Evolutionary conservation across 2,113 vertebrate species (phyloP).

Genomic region (Litocranius walleri): DNA sequence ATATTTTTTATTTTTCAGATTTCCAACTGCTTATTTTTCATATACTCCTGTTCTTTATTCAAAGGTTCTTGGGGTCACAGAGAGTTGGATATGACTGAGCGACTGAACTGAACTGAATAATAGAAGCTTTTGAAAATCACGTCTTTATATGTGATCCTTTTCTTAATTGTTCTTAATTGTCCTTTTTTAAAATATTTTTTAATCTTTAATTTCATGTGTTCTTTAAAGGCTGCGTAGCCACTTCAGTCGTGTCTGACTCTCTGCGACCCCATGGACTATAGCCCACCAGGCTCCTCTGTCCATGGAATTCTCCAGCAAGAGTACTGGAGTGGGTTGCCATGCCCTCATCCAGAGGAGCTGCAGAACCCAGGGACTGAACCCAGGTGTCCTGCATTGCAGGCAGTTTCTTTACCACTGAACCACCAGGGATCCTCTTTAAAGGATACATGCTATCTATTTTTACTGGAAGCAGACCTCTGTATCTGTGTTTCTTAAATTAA

Average conservation of each 20-base stretch:
- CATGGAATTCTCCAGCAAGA: not conserved
- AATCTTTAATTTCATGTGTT: not conserved
- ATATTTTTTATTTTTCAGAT: not conserved
- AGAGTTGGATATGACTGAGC: too few relatives aligned
- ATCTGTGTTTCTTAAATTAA: not conserved
- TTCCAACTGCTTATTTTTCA: not conserved
- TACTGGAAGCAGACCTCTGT: not conserved
- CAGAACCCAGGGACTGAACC: too few relatives aligned
- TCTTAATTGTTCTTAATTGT: not conserved
- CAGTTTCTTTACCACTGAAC: too few relatives aligned
- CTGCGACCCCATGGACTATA: not conserved
- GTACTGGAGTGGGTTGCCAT: not conserved
- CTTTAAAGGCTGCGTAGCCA: not conserved
- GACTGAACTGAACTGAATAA: not conserved
- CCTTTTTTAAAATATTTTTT: not conserved
- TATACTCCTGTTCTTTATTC: not conserved
- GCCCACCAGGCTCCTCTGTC: not conserved
- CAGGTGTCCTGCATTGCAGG: too few relatives aligned
- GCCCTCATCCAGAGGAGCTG: too few relatives aligned
- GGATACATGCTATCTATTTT: not conserved
- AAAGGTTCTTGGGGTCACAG: not conserved
- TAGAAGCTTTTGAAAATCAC: not conserved
- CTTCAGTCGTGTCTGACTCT: not conserved
- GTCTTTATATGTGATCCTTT: not conserved
- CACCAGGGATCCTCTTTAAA: not conserved